Evolutionary conservation across 2,797 vertebrate genomes (phyloP).

Genomic region (Rhinatrema bivittatum): DNA sequence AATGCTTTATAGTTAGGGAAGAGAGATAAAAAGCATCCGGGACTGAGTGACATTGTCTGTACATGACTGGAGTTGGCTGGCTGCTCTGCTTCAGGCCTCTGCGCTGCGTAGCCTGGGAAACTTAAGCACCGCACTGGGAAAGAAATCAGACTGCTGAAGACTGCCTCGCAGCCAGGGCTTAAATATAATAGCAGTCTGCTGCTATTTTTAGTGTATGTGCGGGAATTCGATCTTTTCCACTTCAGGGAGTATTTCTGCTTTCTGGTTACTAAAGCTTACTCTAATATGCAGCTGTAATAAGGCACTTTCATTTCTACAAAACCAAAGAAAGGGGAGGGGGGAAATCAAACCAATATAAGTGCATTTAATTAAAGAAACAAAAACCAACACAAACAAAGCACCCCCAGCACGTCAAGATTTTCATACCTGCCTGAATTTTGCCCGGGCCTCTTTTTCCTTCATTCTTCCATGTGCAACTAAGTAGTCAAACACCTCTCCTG

Average conservation of each 20-base stretch:
- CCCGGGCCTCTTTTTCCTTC: conserved; percentile 94
- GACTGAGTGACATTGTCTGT: too few species aligned
- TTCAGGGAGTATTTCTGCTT: conserved; percentile 4
- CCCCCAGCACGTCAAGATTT: too few species aligned
- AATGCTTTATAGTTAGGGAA: too few species aligned
- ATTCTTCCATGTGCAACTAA: conserved; percentile 93
- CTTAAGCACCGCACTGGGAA: too few species aligned
- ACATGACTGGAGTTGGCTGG: too few species aligned
- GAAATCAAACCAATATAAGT: conserved; percentile 1
- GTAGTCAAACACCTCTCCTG: conserved; percentile 95
- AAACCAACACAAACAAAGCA: conserved; percentile 17
- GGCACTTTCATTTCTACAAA: background rate
- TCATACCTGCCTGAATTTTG: conserved; percentile 96
- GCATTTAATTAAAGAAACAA: too few species aligned
- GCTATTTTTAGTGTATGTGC: conserved; percentile 26
- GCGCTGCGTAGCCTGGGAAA: too few species aligned
- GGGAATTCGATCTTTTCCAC: conserved; percentile 21
- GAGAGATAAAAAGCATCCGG: too few species aligned
- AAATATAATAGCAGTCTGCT: conserved; percentile 11
- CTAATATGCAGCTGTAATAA: too few species aligned
- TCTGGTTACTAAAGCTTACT: conserved; percentile 11
- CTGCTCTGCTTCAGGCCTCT: too few species aligned
- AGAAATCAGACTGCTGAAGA: conserved; percentile 5
- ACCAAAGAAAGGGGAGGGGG: background rate
- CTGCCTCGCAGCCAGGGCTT: conserved; percentile 8